Percentiles rank a stretch among this genome's conserved stretches.
These are phyloP conservation scores for Eurypyga helias DNA, from an alignment of 2,113 vertebrate species.

Conservation along the genomic window DNA sequence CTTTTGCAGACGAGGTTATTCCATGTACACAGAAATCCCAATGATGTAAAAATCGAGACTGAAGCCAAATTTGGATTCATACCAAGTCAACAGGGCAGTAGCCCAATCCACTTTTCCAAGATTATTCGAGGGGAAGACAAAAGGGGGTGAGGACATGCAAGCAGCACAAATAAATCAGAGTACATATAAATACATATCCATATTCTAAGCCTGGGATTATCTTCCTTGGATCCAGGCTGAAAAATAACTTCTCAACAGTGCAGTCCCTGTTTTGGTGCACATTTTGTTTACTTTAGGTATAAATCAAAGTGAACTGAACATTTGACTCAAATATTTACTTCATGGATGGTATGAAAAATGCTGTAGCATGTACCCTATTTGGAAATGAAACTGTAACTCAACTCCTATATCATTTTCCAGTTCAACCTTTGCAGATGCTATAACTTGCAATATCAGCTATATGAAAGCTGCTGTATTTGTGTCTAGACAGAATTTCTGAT, in stretches of 20 bases:
- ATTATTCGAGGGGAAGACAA: not conserved
- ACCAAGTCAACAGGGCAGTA: not conserved
- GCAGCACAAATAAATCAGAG: not conserved
- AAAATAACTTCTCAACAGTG: not conserved
- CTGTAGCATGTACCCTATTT: not conserved
- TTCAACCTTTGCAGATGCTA: not conserved
- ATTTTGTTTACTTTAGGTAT: not conserved
- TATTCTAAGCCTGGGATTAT: not conserved
- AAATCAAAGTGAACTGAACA: not conserved
- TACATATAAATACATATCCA: not conserved
- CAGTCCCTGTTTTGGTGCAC: not conserved
- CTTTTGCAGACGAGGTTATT: not conserved
- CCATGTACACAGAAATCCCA: not conserved
- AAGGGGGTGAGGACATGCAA: not conserved
- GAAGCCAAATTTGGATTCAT: not conserved
- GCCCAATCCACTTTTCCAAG: not conserved
- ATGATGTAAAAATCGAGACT: not conserved
- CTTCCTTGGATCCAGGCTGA: not conserved
- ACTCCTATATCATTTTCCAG: not conserved
- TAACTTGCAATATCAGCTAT: not conserved
- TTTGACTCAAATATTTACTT: slow-evolving; percentile 32
- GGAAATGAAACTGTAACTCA: slow-evolving; percentile 35
- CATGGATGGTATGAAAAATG: slow-evolving; percentile 10
- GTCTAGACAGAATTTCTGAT: slow-evolving; percentile 17
- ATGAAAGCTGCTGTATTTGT: not conserved